Conservation (phyloP, 2,888 invertebrate genomes). For the Torymus tubicola region DNA sequence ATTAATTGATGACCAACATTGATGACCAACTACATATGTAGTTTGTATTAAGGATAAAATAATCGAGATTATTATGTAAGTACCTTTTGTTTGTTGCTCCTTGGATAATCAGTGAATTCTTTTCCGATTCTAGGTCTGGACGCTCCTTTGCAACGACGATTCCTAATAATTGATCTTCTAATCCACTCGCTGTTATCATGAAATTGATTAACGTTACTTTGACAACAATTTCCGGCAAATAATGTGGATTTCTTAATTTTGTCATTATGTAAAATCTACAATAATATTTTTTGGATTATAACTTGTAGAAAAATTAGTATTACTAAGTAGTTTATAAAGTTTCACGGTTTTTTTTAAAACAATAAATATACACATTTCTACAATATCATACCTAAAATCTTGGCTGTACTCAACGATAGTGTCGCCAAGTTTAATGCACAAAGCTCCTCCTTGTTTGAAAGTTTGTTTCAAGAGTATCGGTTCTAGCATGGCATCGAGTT, state of each 20-base stretch:
- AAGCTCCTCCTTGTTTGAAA: slow-evolving; percentile 91
- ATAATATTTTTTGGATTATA: slow-evolving; percentile 30
- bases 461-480: slow-evolving; percentile 93
- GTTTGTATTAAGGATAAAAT: neutral
- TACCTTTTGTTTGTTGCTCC: slow-evolving; percentile 88
- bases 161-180: slow-evolving; percentile 92
- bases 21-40: no score
- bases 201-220: slow-evolving; percentile 95
- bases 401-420: slow-evolving; percentile 91
- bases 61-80: neutral
- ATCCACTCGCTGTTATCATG: slow-evolving; percentile 92
- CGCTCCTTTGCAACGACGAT: slow-evolving; percentile 94
- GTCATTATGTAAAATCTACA: slow-evolving; percentile 93
- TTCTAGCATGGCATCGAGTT: slow-evolving; percentile 93
- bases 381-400: slow-evolving; percentile 83
- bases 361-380: neutral
- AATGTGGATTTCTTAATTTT: slow-evolving; percentile 94
- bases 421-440: slow-evolving; percentile 94
- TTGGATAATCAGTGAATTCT: slow-evolving; percentile 90
- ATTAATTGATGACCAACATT: no score
- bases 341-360: neutral
- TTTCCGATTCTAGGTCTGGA: slow-evolving; percentile 94
- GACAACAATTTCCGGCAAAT: slow-evolving; percentile 94
- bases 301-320: neutral
- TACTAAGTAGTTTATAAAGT: no score